These are phyloP conservation scores for Crocallis elinguaria DNA, from an alignment of 2,888 invertebrate genomes.

Conservation along the genomic window DNA sequence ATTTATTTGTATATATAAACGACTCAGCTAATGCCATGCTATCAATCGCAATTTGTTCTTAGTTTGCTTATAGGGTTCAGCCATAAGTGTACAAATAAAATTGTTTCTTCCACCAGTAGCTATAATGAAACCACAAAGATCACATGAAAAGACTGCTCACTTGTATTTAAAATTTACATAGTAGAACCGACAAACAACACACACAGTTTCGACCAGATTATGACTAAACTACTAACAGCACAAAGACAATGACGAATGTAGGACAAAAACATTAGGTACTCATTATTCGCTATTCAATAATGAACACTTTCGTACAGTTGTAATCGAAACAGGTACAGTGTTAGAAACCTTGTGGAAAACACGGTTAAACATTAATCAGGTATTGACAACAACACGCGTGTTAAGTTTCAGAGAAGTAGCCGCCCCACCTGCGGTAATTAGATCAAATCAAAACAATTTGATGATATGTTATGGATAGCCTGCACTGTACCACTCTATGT, in stretches of 20 bases:
- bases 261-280: slow-evolving; percentile 8
- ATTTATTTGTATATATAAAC: no score
- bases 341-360: slow-evolving; percentile 37
- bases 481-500: no score
- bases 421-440: slow-evolving; percentile 9
- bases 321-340: slow-evolving; percentile 24
- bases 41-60: no score
- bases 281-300: no score
- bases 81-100: no score
- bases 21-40: no score
- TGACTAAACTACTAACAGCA: neutral
- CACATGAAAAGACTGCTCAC: no score
- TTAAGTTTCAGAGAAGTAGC: neutral
- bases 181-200: neutral
- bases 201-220: neutral
- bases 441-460: neutral
- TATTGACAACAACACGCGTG: slow-evolving; percentile 19
- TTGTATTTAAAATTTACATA: no score
- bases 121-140: no score
- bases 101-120: no score
- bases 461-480: no score
- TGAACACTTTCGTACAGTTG: slow-evolving; percentile 12
- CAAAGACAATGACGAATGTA: slow-evolving; percentile 7
- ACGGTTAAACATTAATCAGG: slow-evolving; percentile 26
- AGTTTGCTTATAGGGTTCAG: no score